Evolutionary conservation across 2,113 vertebrate species (phyloP).

Genomic region (Xerus inauris): DNA sequence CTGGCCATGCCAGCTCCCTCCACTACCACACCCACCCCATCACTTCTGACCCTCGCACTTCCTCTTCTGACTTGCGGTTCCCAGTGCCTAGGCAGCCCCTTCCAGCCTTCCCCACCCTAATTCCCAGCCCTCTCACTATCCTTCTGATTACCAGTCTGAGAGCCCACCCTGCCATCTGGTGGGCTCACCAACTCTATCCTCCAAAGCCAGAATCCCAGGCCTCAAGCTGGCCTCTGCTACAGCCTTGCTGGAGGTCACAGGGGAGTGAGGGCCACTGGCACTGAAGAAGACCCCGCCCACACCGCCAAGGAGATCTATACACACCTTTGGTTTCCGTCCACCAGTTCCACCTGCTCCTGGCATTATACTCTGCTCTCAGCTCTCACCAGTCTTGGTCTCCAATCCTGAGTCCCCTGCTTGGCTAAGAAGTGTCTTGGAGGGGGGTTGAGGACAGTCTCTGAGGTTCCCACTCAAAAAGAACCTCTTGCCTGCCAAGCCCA

Average conservation of each 20-base stretch:
- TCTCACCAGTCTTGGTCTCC: neutral
- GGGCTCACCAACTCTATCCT: neutral
- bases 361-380: neutral
- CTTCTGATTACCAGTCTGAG: neutral
- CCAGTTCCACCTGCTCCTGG: neutral
- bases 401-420: neutral
- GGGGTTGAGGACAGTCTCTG: neutral
- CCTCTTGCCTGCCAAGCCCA: neutral
- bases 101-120: neutral
- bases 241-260: neutral
- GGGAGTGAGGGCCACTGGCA: neutral
- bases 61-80: neutral
- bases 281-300: neutral
- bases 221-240: neutral
- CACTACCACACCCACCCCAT: neutral
- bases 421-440: neutral
- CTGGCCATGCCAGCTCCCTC: neutral
- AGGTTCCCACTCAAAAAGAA: neutral
- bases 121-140: neutral
- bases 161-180: rapidly evolving
- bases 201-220: neutral
- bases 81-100: neutral
- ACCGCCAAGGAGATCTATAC: neutral
- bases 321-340: neutral
- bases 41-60: neutral